phyloP scores from a whole-genome alignment of 1,140 invertebrate species.

The Laupala kohalensis region DNA sequence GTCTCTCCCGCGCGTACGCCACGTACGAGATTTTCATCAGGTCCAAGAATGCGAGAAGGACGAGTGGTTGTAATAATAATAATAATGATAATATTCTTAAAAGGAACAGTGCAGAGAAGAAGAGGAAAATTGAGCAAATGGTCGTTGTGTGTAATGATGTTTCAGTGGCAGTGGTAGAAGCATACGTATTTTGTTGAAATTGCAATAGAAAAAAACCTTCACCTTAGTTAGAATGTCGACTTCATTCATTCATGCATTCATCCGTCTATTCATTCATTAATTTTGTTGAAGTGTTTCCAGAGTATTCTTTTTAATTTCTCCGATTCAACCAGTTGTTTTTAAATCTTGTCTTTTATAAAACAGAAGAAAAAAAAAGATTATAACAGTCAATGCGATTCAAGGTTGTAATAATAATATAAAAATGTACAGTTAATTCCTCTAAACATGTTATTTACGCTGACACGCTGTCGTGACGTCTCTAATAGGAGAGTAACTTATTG shows the following conservation, averaged over 20 bases:
- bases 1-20: not conserved
- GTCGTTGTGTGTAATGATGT: not conserved
- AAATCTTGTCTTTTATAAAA: too few species aligned
- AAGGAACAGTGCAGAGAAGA: not conserved
- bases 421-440: not conserved
- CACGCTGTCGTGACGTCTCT: not conserved
- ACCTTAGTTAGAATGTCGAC: not conserved
- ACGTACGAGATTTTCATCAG: constrained; percentile 8
- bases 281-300: too few species aligned
- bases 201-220: too few species aligned
- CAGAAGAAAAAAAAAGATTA: too few species aligned
- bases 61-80: not conserved
- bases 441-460: not conserved
- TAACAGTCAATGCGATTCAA: too few species aligned
- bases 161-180: not conserved
- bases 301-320: too few species aligned
- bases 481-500: not conserved
- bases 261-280: too few species aligned
- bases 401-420: too few species aligned
- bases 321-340: too few species aligned
- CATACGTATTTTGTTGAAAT: not conserved
- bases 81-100: not conserved
- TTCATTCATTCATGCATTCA: not conserved
- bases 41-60: not conserved
- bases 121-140: not conserved